These are phyloP conservation scores for Anas bernieri DNA, from an alignment of 2,797 vertebrate genomes.

Conservation along the genomic window DNA sequence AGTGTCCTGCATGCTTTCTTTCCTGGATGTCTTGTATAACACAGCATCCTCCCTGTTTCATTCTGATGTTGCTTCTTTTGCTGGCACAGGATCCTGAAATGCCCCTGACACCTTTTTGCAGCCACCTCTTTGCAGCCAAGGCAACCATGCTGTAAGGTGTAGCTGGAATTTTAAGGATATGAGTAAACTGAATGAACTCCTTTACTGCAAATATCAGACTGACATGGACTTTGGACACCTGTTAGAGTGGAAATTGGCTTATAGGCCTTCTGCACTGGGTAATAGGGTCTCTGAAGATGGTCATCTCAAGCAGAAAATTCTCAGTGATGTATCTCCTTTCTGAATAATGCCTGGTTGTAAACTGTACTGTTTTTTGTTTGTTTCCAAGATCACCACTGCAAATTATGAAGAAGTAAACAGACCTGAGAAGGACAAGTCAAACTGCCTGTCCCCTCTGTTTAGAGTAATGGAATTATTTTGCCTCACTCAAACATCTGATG, in stretches of 20 bases:
- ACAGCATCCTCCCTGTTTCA: neutral
- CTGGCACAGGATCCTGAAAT: conserved; percentile 25
- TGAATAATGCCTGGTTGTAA: neutral
- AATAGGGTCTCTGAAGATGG: neutral
- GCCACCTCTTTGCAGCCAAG: conserved; percentile 9
- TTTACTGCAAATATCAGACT: neutral
- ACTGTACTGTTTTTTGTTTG: neutral
- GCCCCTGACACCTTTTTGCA: neutral
- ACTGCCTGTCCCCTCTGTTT: neutral
- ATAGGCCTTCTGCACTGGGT: neutral
- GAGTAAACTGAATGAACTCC: neutral
- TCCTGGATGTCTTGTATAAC: neutral
- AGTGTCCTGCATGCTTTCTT: neutral
- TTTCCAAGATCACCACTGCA: neutral
- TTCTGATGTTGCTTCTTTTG: neutral
- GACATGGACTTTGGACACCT: neutral
- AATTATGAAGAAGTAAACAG: neutral
- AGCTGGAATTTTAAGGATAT: neutral
- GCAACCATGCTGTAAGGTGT: neutral
- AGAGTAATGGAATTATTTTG: conserved; percentile 34
- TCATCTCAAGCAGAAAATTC: neutral
- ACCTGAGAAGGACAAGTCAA: neutral
- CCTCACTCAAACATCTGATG: conserved; percentile 19
- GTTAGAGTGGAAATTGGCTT: neutral
- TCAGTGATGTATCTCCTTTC: neutral